Conservation (phyloP, 2,113 vertebrate species). For the Oceanodroma tethys region DNA sequence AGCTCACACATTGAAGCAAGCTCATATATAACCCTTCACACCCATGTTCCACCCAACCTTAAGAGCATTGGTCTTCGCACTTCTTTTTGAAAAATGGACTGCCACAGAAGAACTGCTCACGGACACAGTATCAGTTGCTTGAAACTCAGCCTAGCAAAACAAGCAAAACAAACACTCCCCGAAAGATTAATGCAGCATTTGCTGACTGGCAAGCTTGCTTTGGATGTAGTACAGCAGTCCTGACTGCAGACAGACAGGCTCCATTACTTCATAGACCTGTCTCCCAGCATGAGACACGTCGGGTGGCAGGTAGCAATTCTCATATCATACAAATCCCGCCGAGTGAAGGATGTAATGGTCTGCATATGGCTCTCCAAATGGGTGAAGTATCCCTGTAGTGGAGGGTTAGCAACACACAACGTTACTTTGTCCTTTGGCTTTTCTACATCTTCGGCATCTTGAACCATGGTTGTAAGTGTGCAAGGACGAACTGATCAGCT, state of each 20-base stretch:
- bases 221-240: conserved; percentile 3
- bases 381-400: conserved; percentile 63
- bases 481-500: conserved; percentile 79
- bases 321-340: conserved; percentile 75
- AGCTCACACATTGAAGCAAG: neutral
- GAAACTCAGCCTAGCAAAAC: conserved; percentile 76
- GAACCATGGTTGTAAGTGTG: conserved; percentile 49
- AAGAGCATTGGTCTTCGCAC: conserved; percentile 69
- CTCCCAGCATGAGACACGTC: conserved; percentile 68
- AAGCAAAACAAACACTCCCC: conserved; percentile 27
- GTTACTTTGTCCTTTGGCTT: conserved; percentile 53
- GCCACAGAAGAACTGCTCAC: conserved; percentile 57
- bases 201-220: conserved; percentile 9
- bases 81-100: conserved; percentile 77
- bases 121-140: conserved; percentile 75
- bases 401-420: conserved; percentile 60
- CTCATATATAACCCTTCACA: neutral
- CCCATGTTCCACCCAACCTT: conserved; percentile 75
- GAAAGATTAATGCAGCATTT: conserved; percentile 31
- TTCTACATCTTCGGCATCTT: conserved; percentile 74
- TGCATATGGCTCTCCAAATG: conserved; percentile 70
- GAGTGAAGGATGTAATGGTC: conserved; percentile 68
- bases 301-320: conserved; percentile 80
- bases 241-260: conserved; percentile 13
- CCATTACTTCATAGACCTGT: conserved; percentile 77